phyloP scores from a whole-genome alignment of 2,888 invertebrate species.

The Amiota communis region DNA sequence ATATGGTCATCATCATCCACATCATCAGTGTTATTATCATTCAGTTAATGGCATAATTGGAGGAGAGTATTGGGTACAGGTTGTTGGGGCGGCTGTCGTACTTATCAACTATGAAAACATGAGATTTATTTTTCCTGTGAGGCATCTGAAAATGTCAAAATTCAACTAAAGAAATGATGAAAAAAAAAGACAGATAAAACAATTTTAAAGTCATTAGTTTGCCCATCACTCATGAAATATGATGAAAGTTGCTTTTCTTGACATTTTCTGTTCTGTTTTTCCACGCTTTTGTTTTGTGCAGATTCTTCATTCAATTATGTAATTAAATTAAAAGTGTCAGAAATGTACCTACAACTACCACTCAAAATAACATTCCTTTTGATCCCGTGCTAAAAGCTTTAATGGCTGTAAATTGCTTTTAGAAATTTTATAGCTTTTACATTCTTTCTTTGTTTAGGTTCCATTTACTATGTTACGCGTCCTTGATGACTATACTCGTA shows the following conservation, averaged over 20 bases:
- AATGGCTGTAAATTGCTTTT: slow-evolving; percentile 66
- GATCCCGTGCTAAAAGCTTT: slow-evolving; percentile 66
- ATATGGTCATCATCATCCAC: too few relatives aligned
- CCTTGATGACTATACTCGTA: background rate
- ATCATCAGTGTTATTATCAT: too few relatives aligned
- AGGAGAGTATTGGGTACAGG: too few relatives aligned
- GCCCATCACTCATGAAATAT: too few relatives aligned
- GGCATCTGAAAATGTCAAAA: background rate
- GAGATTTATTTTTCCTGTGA: background rate
- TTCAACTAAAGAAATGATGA: background rate
- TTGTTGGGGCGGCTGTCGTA: too few relatives aligned
- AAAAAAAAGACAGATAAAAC: background rate
- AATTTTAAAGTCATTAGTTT: background rate
- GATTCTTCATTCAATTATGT: slow-evolving; percentile 61
- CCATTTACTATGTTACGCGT: slow-evolving; percentile 29
- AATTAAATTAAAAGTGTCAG: slow-evolving; percentile 60
- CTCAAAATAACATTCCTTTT: slow-evolving; percentile 46
- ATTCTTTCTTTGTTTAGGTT: slow-evolving; percentile 43
- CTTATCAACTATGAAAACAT: too few relatives aligned
- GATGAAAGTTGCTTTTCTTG: background rate
- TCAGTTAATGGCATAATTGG: too few relatives aligned
- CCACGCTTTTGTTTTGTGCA: slow-evolving; percentile 20
- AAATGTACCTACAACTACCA: slow-evolving; percentile 4
- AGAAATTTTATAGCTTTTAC: slow-evolving; percentile 48
- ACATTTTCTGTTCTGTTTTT: background rate